Percentiles rank a stretch among this genome's conserved stretches.
Conservation (phyloP, 2,797 vertebrate species). For the Enteromius anoplus region DNA sequence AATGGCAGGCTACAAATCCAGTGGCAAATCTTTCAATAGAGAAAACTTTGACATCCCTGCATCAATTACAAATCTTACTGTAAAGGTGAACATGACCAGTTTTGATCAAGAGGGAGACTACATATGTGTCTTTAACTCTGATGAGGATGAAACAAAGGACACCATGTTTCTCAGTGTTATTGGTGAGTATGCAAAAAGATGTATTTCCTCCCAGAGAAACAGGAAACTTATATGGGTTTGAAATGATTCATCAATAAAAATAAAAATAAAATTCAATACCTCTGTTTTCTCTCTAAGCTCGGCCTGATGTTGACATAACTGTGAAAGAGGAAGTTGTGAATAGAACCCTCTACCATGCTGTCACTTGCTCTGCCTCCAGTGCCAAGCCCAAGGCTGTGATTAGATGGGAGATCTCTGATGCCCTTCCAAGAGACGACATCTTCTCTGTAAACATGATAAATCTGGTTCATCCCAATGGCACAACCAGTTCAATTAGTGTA, state of each 20-base stretch:
- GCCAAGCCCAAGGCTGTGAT: constrained; percentile 70
- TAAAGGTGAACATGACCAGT: constrained; percentile 64
- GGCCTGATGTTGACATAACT: constrained; percentile 63
- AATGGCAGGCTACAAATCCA: constrained; percentile 58
- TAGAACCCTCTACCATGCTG: constrained; percentile 69
- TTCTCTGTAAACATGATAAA: constrained; percentile 55
- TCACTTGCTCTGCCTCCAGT: constrained; percentile 68
- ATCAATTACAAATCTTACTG: constrained; percentile 74
- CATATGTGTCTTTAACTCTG: constrained; percentile 66
- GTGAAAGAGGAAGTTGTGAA: constrained; percentile 64
- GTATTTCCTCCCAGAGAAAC: background rate
- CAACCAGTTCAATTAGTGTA: constrained; percentile 65
- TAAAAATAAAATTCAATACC: background rate
- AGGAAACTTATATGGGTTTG: background rate
- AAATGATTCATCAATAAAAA: background rate
- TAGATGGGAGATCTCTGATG: constrained; percentile 68
- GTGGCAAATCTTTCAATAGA: background rate
- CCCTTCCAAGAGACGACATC: constrained; percentile 40
- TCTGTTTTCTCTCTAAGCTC: constrained; percentile 62
- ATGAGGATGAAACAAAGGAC: background rate
- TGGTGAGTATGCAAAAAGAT: constrained; percentile 65
- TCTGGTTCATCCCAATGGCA: constrained; percentile 64
- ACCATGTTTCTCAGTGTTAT: constrained; percentile 65
- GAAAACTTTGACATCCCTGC: constrained; percentile 61
- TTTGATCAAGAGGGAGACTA: constrained; percentile 72